These are phyloP conservation scores for Ganaspis brasiliensis DNA, from an alignment of 2,888 invertebrate species.

Conservation along the genomic window DNA sequence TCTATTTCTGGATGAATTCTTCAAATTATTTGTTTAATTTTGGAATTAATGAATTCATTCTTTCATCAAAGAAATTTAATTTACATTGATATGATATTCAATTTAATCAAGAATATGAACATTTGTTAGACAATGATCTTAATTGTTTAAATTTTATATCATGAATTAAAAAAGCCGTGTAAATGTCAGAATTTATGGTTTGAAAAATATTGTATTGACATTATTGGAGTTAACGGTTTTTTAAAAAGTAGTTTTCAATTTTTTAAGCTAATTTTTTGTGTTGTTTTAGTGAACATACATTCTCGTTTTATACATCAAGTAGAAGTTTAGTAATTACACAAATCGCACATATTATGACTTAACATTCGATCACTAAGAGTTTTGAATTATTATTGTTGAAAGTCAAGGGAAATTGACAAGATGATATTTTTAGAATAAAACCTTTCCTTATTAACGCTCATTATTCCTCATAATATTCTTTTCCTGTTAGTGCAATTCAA, in stretches of 20 bases:
- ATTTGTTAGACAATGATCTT: no score
- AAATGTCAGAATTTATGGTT: neutral
- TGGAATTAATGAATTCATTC: no score
- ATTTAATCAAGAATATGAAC: no score
- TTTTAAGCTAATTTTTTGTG: neutral
- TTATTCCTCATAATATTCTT: neutral
- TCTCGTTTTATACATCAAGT: slow-evolving; percentile 10
- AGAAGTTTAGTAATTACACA: slow-evolving; percentile 13
- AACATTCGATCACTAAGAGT: slow-evolving; percentile 6
- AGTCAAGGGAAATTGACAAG: neutral
- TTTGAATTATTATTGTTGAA: neutral
- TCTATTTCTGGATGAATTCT: no score
- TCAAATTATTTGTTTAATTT: no score
- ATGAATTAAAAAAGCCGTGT: no score
- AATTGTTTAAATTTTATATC: no score
- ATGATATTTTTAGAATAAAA: slow-evolving; percentile 6
- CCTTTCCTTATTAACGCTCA: neutral
- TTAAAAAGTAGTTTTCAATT: neutral
- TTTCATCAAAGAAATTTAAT: no score
- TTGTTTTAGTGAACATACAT: slow-evolving; percentile 10
- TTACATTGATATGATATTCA: no score
- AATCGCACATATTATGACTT: slow-evolving; percentile 29
- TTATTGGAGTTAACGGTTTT: neutral
- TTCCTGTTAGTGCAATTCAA: neutral
- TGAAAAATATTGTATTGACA: neutral